These are phyloP conservation scores for Chironomus tentans DNA, from an alignment of 2,888 invertebrate species.

Conservation along the genomic window DNA sequence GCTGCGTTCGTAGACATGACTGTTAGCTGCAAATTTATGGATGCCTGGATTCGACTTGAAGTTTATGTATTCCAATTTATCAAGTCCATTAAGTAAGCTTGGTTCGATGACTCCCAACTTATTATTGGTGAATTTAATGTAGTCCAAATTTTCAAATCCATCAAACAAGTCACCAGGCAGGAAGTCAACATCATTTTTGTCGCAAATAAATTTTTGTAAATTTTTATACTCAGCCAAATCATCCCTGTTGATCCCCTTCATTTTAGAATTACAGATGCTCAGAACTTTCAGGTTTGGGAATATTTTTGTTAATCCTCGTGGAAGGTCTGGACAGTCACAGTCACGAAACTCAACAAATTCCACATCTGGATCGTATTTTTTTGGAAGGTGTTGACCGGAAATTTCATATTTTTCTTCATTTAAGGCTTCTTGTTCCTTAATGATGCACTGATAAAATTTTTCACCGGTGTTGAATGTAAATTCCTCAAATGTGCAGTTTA, in stretches of 20 bases:
- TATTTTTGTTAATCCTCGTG: neutral
- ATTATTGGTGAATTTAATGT: neutral
- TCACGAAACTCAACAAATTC: neutral
- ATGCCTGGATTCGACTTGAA: too few species aligned
- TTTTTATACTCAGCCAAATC: neutral
- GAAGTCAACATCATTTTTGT: neutral
- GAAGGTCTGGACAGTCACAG: neutral
- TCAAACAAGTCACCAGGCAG: neutral
- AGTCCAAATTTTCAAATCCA: neutral
- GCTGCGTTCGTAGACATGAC: too few species aligned
- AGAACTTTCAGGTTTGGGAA: neutral
- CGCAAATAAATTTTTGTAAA: neutral
- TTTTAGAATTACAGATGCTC: neutral
- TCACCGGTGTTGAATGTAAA: too few species aligned
- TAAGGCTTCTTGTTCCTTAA: neutral
- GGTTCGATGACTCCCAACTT: neutral
- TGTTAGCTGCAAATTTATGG: too few species aligned
- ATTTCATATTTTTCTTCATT: neutral
- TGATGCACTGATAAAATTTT: neutral
- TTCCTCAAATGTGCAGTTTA: too few species aligned
- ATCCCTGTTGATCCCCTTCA: neutral
- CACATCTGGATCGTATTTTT: neutral
- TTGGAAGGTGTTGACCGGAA: neutral
- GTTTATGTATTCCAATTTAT: too few species aligned
- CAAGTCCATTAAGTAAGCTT: neutral